phyloP scores from a whole-genome alignment of 2,797 vertebrate genomes.

The Poeciliopsis presidionis region DNA sequence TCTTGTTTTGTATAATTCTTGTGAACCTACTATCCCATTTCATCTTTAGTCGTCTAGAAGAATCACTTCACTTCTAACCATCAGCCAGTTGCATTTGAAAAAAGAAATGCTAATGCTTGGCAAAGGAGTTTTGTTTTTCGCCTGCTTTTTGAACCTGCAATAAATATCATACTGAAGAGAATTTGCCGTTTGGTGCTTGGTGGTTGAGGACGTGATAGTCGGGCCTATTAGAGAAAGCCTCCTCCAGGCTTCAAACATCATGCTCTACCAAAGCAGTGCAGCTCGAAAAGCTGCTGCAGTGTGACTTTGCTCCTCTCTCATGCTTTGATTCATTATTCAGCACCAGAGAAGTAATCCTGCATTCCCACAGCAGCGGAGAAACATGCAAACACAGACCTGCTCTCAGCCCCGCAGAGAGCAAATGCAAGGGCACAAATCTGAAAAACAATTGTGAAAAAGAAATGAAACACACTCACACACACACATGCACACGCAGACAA shows the following conservation, averaged over 20 bases:
- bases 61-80: conserved; percentile 31
- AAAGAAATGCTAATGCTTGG: conserved; percentile 39
- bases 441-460: conserved; percentile 24
- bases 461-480: not conserved
- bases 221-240: conserved; percentile 44
- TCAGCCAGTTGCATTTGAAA: conserved; percentile 17
- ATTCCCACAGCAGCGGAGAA: conserved; percentile 73
- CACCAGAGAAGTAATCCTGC: conserved; percentile 73
- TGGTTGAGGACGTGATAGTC: conserved; percentile 44
- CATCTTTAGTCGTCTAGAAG: conserved; percentile 11
- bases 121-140: conserved; percentile 48
- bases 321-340: conserved; percentile 87
- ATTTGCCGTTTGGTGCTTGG: conserved; percentile 33
- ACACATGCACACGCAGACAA: not conserved
- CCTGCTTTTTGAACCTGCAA: conserved; percentile 18
- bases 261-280: conserved; percentile 54
- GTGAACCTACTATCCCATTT: not conserved
- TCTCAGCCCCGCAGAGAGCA: conserved; percentile 16
- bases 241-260: conserved; percentile 54
- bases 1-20: not conserved
- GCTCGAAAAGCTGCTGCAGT: conserved; percentile 75
- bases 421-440: conserved; percentile 21
- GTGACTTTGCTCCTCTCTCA: conserved; percentile 75
- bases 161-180: conserved; percentile 48
- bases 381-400: conserved; percentile 23